A percentile compares a stretch with the other conserved stretches of the same genome.
Conservation (phyloP, 1,140 invertebrate species). For the Mylabris phalerata region DNA sequence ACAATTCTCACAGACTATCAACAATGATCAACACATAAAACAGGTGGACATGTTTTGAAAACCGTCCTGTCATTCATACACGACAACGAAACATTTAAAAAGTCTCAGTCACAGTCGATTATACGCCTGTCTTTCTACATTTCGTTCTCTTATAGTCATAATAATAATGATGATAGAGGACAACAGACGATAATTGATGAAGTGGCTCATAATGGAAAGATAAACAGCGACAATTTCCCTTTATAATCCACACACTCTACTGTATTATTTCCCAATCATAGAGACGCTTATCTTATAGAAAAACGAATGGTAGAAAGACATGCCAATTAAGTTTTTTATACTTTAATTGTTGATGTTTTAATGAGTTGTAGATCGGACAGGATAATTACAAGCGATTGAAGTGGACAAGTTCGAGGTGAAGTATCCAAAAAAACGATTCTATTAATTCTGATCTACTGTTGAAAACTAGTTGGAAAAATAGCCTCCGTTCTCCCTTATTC, state of each 20-base stretch:
- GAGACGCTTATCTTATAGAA: too few relatives aligned
- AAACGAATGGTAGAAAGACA: constrained; percentile 3
- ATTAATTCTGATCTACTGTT: too few relatives aligned
- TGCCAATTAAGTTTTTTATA: constrained; percentile 13
- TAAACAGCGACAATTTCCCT: constrained; percentile 4
- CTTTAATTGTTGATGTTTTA: too few relatives aligned
- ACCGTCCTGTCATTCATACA: constrained; percentile 3
- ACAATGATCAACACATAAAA: background rate
- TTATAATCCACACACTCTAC: background rate
- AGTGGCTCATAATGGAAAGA: constrained; percentile 15
- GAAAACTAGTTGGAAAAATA: too few relatives aligned
- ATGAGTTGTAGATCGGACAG: too few relatives aligned
- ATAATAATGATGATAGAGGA: background rate
- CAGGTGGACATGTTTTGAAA: constrained; percentile 9
- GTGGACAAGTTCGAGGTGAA: too few relatives aligned
- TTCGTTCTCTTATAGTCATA: background rate
- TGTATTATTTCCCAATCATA: constrained; percentile 14
- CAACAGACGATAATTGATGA: constrained; percentile 17
- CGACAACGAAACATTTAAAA: background rate
- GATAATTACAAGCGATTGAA: too few relatives aligned
- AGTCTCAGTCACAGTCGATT: constrained; percentile 15
- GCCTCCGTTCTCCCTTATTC: too few relatives aligned
- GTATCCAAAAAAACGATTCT: too few relatives aligned
- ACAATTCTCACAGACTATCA: too few relatives aligned
- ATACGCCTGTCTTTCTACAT: constrained; percentile 8